Evolutionary conservation across 2,113 vertebrate genomes (phyloP).

Genomic region (Trachemys scripta): DNA sequence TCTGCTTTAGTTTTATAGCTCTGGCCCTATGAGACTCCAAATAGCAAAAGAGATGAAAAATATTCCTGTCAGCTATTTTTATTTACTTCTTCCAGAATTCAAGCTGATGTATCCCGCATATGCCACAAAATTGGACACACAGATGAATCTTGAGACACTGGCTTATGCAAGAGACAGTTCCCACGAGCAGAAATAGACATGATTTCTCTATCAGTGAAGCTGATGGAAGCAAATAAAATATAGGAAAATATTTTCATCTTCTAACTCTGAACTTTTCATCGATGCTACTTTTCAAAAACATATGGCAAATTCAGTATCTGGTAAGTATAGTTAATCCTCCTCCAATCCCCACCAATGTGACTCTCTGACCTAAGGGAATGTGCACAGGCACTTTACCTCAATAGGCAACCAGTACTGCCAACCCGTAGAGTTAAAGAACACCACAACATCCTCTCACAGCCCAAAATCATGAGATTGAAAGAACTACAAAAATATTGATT

Average conservation of each 20-base stretch:
- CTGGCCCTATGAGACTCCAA: no score
- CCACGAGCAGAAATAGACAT: neutral
- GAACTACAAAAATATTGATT: no score
- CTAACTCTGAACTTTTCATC: neutral
- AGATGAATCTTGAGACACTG: neutral
- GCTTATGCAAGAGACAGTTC: conserved; percentile 40
- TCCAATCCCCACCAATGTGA: neutral
- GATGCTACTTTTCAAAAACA: neutral
- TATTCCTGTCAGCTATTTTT: no score
- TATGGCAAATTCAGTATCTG: neutral
- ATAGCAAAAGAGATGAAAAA: no score
- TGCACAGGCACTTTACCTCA: no score
- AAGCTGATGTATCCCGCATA: neutral
- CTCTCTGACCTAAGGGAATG: no score
- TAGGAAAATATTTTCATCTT: neutral
- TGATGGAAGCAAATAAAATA: conserved; percentile 7
- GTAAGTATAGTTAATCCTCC: neutral
- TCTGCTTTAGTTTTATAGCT: no score
- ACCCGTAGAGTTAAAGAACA: no score
- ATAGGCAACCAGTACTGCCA: no score
- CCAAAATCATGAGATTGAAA: no score
- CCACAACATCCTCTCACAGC: no score
- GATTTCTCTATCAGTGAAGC: neutral
- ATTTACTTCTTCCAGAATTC: no score
- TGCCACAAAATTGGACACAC: conserved; percentile 11